A percentile compares a stretch with the other conserved stretches of the same genome.
These are phyloP conservation scores for Amitus sp. DNA, from an alignment of 2,888 invertebrate genomes.

Conservation along the genomic window DNA sequence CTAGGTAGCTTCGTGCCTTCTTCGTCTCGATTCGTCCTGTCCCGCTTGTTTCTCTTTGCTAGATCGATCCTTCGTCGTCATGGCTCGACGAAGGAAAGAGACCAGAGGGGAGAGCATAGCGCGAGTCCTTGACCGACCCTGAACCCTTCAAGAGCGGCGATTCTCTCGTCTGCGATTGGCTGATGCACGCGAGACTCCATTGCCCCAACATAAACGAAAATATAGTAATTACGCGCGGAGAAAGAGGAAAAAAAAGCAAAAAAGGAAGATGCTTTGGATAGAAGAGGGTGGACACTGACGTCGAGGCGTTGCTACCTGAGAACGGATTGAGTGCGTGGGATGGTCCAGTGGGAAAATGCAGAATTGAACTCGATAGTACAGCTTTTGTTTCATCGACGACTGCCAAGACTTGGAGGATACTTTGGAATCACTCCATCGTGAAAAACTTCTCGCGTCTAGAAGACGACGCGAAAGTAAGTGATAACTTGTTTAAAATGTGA, in stretches of 20 bases:
- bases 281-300: constrained; percentile 4
- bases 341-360: background rate
- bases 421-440: too few relatives aligned
- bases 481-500: too few relatives aligned
- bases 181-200: constrained; percentile 48
- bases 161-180: constrained; percentile 46
- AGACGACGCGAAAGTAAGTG: too few relatives aligned
- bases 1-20: constrained; percentile 16
- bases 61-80: constrained; percentile 32
- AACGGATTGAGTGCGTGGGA: background rate
- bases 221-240: constrained; percentile 52
- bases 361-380: background rate
- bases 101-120: constrained; percentile 20
- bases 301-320: background rate
- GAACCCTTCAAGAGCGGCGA: constrained; percentile 59
- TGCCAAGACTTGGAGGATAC: background rate
- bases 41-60: constrained; percentile 29
- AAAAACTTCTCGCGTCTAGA: too few relatives aligned
- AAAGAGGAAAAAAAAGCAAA: constrained; percentile 10
- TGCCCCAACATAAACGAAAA: constrained; percentile 52
- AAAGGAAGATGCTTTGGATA: constrained; percentile 9
- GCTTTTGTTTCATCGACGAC: background rate
- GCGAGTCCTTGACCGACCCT: constrained; percentile 65
- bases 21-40: constrained; percentile 30
- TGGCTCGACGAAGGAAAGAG: constrained; percentile 27